Evolutionary conservation across 2,888 invertebrate genomes (phyloP).

Genomic region (Tenthredo livida): DNA sequence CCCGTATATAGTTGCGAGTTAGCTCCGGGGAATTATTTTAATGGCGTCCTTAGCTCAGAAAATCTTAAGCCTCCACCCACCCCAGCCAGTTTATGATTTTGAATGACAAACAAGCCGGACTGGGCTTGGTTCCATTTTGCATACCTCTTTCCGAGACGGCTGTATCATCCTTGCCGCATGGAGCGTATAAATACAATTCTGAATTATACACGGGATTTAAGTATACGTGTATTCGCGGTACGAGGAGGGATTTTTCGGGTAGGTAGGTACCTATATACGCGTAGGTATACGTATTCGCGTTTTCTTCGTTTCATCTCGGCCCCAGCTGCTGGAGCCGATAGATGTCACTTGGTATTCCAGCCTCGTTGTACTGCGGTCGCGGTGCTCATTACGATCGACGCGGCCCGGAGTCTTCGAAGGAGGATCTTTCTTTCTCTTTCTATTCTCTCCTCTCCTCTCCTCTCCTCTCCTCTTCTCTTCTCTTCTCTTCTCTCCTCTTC

Average conservation of each 20-base stretch:
- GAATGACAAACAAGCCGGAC: slow-evolving; percentile 60
- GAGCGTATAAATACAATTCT: slow-evolving; percentile 22
- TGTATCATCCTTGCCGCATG: slow-evolving; percentile 1
- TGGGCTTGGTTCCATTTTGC: slow-evolving; percentile 52
- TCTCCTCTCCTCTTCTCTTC: slow-evolving; percentile 43
- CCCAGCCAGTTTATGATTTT: slow-evolving; percentile 51
- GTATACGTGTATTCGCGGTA: not conserved
- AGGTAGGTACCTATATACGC: not conserved
- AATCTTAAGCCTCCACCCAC: slow-evolving; percentile 43
- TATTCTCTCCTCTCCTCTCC: not conserved
- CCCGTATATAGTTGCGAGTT: not conserved
- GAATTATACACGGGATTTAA: not conserved
- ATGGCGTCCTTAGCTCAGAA: slow-evolving; percentile 43
- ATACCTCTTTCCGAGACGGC: slow-evolving; percentile 17
- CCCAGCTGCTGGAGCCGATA: slow-evolving; percentile 8
- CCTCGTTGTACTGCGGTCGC: slow-evolving; percentile 16
- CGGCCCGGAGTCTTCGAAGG: slow-evolving; percentile 19
- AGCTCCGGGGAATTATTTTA: slow-evolving; percentile 43
- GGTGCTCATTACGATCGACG: slow-evolving; percentile 49
- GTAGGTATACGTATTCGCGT: not conserved
- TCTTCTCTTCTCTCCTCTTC: not conserved
- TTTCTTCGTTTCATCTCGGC: slow-evolving; percentile 3
- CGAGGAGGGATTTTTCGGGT: not conserved
- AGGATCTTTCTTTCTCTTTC: not conserved
- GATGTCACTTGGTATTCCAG: slow-evolving; percentile 46